phyloP scores from a whole-genome alignment of 2,888 invertebrate genomes.

The Cataglyphis altisquamis region DNA sequence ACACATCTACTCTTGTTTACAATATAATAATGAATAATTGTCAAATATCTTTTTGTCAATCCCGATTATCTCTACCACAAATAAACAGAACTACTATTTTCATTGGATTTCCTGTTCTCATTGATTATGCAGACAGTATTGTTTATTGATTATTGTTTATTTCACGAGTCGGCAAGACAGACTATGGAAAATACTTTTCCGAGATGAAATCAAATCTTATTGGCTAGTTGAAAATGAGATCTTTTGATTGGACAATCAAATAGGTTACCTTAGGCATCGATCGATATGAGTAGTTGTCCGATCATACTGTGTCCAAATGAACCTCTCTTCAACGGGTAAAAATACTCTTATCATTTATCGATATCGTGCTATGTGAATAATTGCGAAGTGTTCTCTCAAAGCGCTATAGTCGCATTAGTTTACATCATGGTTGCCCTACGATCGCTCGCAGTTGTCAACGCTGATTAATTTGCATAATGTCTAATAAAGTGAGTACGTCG shows the following conservation, averaged over 20 bases:
- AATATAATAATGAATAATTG: not conserved
- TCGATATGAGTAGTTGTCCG: too few relatives aligned
- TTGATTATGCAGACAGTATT: not conserved
- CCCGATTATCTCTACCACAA: not conserved
- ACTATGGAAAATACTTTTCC: not conserved
- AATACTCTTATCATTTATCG: not conserved
- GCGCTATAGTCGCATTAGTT: conserved; percentile 52
- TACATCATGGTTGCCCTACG: conserved; percentile 75
- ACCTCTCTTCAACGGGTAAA: not conserved
- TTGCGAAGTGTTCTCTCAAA: not conserved
- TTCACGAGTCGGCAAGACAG: not conserved
- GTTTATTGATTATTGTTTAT: conserved; percentile 25
- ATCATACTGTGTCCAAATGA: too few relatives aligned
- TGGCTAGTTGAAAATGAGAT: too few relatives aligned
- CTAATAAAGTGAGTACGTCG: conserved; percentile 72
- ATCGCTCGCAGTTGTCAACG: conserved; percentile 75
- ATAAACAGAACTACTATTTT: not conserved
- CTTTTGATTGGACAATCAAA: too few relatives aligned
- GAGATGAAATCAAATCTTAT: too few relatives aligned
- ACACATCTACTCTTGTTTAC: not conserved
- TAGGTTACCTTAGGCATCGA: too few relatives aligned
- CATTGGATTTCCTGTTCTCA: not conserved
- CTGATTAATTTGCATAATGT: conserved; percentile 77
- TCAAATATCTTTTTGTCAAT: not conserved
- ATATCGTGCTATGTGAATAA: not conserved